Evolutionary conservation across 2,113 vertebrate species (phyloP), one percentile per base, ranked within the genome.

Genomic region (Microcebus tavaratra): DNA sequence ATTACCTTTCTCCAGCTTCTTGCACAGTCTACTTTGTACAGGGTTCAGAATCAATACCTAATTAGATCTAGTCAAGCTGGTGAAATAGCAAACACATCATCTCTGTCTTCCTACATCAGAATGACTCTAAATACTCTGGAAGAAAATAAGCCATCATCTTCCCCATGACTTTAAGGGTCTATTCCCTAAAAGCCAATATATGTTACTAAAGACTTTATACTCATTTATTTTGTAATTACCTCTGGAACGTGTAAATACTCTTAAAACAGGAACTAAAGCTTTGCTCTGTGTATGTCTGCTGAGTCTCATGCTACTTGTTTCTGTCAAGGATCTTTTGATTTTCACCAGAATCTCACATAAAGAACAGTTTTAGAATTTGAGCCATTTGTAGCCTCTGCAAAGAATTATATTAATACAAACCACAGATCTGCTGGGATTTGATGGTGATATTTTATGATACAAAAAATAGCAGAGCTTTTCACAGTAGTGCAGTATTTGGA

Each of bases 231-330:
- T 72, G 87, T 94, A 97, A 94, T 96, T 94, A 76, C 45, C 13
- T 96, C 65, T 95, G 36, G 18, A 93, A 76, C 90, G n/a, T 87
- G 39, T 94, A 91, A 93, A 91, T 94, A 96, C 34, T 72, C 88
- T 94, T 93, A 95, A 90, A 82, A 70, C 39, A 86, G 34, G 14
- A 82, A 67, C 39, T 50, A 95, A 86, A 48, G 45, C 29, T 82
- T 73, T 79, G 34, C 9, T 45, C 67, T 39, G 27, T 73, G 6
- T 82, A 29, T 39, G 15, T 31, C 48, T 85, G 42, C 27, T 90
- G 42, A 65, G 2, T 59, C 27, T 86, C 85, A 63, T 23, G 21
- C 29, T 42, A 73, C 42, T 78, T 63, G 75, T 75, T 91, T 89
- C 45, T 85, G 59, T 25, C 82, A 91, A 23, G 11, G 57, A 57